Base-by-base conservation (phyloP, 2,113 vertebrate genomes). In the Leuciscus idus region DNA sequence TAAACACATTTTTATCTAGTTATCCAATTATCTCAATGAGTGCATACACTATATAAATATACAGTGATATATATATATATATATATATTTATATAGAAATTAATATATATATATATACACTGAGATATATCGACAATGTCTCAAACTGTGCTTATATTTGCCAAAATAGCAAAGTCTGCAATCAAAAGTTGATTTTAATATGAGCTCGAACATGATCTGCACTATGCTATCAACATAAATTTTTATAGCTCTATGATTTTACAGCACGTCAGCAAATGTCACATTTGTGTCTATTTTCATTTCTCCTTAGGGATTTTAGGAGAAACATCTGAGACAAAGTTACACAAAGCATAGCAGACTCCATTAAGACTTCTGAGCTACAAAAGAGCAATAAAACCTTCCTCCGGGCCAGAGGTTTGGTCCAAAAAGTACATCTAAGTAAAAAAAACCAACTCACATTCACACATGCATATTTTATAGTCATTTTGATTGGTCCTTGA, bases 401-500 rank as follows among this genome's bases (percentile, higher is more conserved):
- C 17, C 26, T 33, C 75, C 19, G 1, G 50, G 75, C 17, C 50
- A 57, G 13, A 77, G 75, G 26, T 77, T 80, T 61, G n/a, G 2
- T 61, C 55, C 77, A 19, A 19, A 80, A 43, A 61, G 11, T 61
- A n/a, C 10, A 59, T 61, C 33, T 50, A 30, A 26, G 46, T 46
- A 28, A 13, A n/a, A 70, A 62, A 62, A 21, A 39, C 28, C 79
- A 21, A 80, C 48, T 43, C 59, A 79, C 52, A 55, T 21, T 59
- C 33, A 61, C 50, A 59, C 28, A 61, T 36, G 59, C 19, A 85
- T 11, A 57, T 79, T 70, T 85, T 80, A 57, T 26, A 85, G 28
- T 7, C 26, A 52, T 36, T 39, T 78, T 72, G 62, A 64, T 79
- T 81, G 52, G 64, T 61, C 50, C 70, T 55, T 81, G 77, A 79